Conservation (phyloP, 2,797 vertebrate genomes). For the Phrynocephalus forsythii region DNA sequence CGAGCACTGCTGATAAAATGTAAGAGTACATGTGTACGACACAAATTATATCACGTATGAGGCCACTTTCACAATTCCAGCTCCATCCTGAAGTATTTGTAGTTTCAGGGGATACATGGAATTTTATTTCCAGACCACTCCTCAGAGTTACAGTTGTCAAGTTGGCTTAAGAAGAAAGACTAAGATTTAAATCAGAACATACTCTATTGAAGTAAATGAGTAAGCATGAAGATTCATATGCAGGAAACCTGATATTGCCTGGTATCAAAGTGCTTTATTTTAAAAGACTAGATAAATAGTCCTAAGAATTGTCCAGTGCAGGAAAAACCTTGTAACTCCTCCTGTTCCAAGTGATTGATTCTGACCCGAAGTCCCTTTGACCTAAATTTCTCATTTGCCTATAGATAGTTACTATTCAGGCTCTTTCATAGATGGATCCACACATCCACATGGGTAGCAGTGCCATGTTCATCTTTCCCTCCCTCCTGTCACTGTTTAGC, state of each 20-base stretch:
- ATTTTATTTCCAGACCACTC: too few species aligned
- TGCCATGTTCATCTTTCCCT: constrained; percentile 6
- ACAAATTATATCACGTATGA: too few species aligned
- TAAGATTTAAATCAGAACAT: too few species aligned
- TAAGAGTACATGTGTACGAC: neutral
- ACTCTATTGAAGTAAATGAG: too few species aligned
- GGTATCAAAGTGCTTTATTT: neutral
- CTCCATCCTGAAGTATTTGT: too few species aligned
- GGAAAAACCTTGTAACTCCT: neutral
- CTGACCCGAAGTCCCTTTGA: neutral
- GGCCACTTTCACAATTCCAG: too few species aligned
- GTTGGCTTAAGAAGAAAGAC: too few species aligned
- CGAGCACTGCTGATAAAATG: neutral
- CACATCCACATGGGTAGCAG: neutral
- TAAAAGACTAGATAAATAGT: too few species aligned
- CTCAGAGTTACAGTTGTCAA: too few species aligned
- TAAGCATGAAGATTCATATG: neutral
- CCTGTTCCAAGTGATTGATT: neutral
- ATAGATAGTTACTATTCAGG: neutral
- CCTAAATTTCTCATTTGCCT: neutral
- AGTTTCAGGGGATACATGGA: too few species aligned
- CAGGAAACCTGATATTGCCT: neutral
- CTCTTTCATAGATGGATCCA: constrained; percentile 14
- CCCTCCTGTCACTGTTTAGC: constrained; percentile 26
- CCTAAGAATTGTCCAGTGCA: neutral